phyloP scores from a whole-genome alignment of 2,113 vertebrate species.

The Coptodon rendalli region DNA sequence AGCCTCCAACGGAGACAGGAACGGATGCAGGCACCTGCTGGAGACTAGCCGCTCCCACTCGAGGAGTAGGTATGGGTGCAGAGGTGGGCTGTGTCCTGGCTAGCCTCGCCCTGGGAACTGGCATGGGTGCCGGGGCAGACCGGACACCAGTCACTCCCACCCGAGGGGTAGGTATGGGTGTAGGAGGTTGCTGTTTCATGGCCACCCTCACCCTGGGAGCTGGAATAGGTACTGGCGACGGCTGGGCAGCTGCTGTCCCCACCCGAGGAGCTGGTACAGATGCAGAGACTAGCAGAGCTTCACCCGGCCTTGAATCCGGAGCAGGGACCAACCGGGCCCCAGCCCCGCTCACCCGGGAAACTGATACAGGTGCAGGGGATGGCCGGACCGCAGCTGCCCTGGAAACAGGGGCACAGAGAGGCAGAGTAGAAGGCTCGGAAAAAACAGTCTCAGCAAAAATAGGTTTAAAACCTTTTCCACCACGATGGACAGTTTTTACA shows the following conservation, averaged over 20 bases:
- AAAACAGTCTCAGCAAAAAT: neutral
- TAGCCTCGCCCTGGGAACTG: neutral
- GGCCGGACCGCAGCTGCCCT: neutral
- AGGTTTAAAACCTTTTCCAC: neutral
- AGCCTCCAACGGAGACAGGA: neutral
- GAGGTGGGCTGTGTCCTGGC: neutral
- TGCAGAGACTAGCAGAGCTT: neutral
- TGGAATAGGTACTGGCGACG: rapidly evolving
- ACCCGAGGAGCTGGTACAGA: neutral
- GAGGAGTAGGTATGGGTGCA: neutral
- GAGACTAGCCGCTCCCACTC: neutral
- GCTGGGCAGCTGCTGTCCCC: neutral
- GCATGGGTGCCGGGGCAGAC: neutral
- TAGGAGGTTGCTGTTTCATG: neutral
- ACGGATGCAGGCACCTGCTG: neutral
- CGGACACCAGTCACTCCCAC: neutral
- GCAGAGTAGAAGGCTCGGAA: neutral
- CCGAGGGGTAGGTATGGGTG: neutral
- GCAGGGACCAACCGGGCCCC: neutral
- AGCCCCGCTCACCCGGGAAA: neutral
- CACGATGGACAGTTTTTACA: neutral
- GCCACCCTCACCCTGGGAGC: neutral
- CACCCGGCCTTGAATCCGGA: neutral
- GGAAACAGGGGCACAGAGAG: neutral
- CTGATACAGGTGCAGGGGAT: neutral